phyloP scores from a whole-genome alignment of 2,797 vertebrate species.

The Mormyrops boulengeri region DNA sequence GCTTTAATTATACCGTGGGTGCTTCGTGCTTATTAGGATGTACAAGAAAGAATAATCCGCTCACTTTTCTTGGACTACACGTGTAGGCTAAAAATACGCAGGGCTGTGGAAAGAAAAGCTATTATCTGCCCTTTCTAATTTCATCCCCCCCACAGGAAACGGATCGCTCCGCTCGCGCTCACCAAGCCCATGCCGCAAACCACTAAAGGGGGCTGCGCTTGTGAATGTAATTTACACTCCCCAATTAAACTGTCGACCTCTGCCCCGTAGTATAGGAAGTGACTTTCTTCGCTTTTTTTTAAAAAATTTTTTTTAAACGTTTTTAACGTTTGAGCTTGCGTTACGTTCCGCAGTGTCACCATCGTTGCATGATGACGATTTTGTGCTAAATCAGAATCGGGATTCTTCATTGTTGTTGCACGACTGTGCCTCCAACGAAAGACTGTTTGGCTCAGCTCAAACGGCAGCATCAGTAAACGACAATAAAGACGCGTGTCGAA shows the following conservation, averaged over 20 bases:
- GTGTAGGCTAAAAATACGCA: slow-evolving; percentile 55
- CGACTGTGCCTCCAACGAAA: not conserved
- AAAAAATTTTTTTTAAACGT: slow-evolving; percentile 27
- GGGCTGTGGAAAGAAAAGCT: slow-evolving; percentile 41
- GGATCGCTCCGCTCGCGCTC: slow-evolving; percentile 60
- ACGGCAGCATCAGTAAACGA: not conserved
- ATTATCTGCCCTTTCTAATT: slow-evolving; percentile 55
- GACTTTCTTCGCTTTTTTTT: slow-evolving; percentile 55
- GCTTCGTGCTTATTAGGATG: slow-evolving; percentile 37
- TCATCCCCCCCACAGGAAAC: slow-evolving; percentile 61
- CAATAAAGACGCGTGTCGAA: not conserved
- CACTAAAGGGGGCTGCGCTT: slow-evolving; percentile 79
- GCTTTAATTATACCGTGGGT: slow-evolving; percentile 36
- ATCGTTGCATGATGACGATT: not conserved
- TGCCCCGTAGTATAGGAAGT: slow-evolving; percentile 67
- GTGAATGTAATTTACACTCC: slow-evolving; percentile 82
- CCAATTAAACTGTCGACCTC: slow-evolving; percentile 91
- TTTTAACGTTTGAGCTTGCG: slow-evolving; percentile 46
- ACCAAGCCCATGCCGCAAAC: slow-evolving; percentile 64
- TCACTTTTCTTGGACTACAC: slow-evolving; percentile 52
- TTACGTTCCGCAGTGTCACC: not conserved
- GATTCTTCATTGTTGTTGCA: not conserved
- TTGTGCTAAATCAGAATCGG: not conserved
- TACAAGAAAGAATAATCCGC: not conserved
- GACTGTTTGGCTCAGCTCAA: not conserved